A percentile compares a stretch with the other conserved stretches of the same genome.
Evolutionary conservation across 2,888 invertebrate genomes (phyloP).

Genomic region (Apamea sordens): DNA sequence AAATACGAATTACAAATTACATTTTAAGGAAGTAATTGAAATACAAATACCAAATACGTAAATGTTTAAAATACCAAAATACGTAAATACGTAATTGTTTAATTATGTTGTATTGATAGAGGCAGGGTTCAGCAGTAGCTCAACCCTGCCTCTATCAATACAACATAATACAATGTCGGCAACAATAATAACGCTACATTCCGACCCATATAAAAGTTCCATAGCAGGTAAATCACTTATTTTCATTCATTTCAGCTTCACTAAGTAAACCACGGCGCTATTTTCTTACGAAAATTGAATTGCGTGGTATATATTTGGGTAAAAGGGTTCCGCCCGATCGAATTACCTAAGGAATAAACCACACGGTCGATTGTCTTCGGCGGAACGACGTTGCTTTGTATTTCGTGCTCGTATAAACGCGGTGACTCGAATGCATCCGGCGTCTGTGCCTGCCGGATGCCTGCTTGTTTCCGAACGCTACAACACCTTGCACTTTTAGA

Average conservation of each 20-base stretch:
- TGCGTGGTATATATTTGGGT: conserved; percentile 44
- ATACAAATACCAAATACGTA: no score
- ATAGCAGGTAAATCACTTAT: conserved; percentile 30
- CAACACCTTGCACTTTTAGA: conserved; percentile 50
- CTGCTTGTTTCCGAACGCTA: conserved; percentile 66
- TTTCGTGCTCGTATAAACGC: conserved; percentile 30
- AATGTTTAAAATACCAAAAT: no score
- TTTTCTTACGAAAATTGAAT: conserved; percentile 54
- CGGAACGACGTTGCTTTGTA: conserved; percentile 25
- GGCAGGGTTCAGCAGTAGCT: no score
- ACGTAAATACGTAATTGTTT: no score
- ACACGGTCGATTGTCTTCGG: conserved; percentile 20
- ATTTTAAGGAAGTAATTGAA: no score
- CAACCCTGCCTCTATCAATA: conserved; percentile 16
- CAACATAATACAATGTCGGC: conserved; percentile 8
- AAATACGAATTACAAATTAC: no score
- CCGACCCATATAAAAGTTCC: conserved; percentile 10
- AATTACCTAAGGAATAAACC: conserved; percentile 48
- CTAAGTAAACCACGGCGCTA: conserved; percentile 38
- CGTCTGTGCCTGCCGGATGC: conserved; percentile 66
- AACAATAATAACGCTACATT: conserved; percentile 1
- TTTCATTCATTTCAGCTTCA: conserved; percentile 53
- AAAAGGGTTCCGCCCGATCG: conserved; percentile 51
- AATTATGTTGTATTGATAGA: no score
- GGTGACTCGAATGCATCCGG: conserved; percentile 68